Percentiles rank a stretch among this genome's conserved stretches.
Evolutionary conservation across 2,888 invertebrate genomes (phyloP).

Genomic region (Dusona sp.): DNA sequence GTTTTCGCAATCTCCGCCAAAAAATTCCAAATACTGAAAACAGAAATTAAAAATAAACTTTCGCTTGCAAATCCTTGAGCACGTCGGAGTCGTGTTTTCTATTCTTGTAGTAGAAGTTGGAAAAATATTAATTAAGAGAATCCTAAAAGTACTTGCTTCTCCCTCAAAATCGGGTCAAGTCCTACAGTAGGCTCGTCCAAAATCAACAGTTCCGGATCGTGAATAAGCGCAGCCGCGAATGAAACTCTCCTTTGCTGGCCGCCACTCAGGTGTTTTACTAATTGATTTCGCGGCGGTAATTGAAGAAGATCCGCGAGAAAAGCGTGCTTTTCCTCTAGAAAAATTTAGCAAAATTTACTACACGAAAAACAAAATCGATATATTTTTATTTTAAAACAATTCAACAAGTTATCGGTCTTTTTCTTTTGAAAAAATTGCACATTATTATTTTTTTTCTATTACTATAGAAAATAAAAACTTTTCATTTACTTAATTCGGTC

Average conservation of each 20-base stretch:
- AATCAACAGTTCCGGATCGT: slow-evolving; percentile 94
- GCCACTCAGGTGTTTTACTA: slow-evolving; percentile 92
- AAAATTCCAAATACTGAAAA: slow-evolving; percentile 94
- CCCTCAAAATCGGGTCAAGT: slow-evolving; percentile 94
- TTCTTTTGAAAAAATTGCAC: neutral
- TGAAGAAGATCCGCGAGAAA: slow-evolving; percentile 91
- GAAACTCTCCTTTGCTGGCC: slow-evolving; percentile 96
- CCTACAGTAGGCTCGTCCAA: slow-evolving; percentile 98
- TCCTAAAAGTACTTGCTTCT: slow-evolving; percentile 87
- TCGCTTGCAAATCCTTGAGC: neutral
- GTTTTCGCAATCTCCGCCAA: slow-evolving; percentile 90
- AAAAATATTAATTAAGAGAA: neutral
- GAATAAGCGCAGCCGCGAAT: slow-evolving; percentile 94
- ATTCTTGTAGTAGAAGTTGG: neutral
- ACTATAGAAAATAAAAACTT: neutral
- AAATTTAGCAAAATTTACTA: neutral
- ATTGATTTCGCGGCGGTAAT: slow-evolving; percentile 89
- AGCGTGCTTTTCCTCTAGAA: slow-evolving; percentile 87
- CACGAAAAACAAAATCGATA: neutral
- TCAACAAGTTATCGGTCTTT: neutral
- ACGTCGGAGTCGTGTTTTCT: neutral
- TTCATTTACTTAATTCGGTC: neutral
- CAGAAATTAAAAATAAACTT: slow-evolving; percentile 44
- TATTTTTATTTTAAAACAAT: neutral
- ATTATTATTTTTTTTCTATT: neutral